phyloP scores from a whole-genome alignment of 2,113 vertebrate species.

The Tragelaphus scriptus region DNA sequence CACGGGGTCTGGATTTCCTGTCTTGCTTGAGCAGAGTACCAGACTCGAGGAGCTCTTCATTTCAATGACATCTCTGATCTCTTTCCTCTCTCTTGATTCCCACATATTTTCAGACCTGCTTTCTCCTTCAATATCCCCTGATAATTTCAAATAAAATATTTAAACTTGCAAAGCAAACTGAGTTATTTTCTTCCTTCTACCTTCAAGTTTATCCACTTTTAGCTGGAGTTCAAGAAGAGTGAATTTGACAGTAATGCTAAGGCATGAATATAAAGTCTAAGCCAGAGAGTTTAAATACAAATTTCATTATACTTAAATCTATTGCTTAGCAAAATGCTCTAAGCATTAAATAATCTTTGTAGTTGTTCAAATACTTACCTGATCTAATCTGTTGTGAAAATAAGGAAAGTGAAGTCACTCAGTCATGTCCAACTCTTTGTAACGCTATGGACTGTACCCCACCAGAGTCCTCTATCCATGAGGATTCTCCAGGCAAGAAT shows the following conservation, averaged over 20 bases:
- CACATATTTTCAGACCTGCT: neutral
- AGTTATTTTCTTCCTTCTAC: slow-evolving; percentile 22
- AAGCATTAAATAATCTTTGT: neutral
- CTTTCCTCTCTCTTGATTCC: neutral
- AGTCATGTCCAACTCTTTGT: neutral
- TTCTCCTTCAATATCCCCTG: neutral
- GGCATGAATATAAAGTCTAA: neutral
- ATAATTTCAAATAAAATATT: slow-evolving; percentile 57
- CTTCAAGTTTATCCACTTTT: neutral
- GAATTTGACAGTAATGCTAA: neutral
- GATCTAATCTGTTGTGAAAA: neutral
- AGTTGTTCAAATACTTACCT: neutral
- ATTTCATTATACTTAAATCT: neutral
- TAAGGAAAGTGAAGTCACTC: neutral
- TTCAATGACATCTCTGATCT: neutral
- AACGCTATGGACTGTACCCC: neutral
- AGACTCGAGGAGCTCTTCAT: neutral
- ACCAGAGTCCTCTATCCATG: neutral
- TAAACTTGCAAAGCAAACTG: slow-evolving; percentile 31
- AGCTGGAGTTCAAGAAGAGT: neutral
- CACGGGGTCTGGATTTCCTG: neutral
- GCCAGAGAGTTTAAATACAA: neutral
- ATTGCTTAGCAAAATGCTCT: neutral
- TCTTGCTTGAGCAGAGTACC: neutral
- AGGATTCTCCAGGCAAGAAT: neutral